Base-by-base conservation (phyloP, 2,113 vertebrate species). In the Haemorhous mexicanus region DNA sequence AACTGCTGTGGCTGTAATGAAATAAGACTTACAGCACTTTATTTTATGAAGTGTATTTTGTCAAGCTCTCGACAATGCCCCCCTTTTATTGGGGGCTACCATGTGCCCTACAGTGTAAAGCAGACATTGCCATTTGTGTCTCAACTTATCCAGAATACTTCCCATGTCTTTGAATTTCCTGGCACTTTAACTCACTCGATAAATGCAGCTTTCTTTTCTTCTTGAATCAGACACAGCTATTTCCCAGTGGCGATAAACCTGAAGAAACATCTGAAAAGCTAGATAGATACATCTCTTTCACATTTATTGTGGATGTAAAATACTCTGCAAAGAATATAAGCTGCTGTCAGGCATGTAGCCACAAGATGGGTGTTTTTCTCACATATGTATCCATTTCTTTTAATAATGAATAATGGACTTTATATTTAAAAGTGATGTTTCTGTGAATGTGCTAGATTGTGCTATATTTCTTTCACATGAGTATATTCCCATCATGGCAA, bases 391-490 rank as follows among this genome's bases (percentile, higher is more conserved):
- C 92, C 76, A 89, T 96, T 95, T 95, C 89, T 96, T 96, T 96
- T 95, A 97, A 96, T 96, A 96, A 95, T 96, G 93, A 97, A 94
- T 96, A 97, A 97, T 95, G 88, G 93, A 64, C 90, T 95, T 97
- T 91, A 85, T 91, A 95, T 96, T 97, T 93, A 95, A 93, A 96
- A 96, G 72, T 96, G 94, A 94, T 77, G 9, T 96, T 96, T 97
- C 96, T 92, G 50, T 95, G 96, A 95, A 95, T 96, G 89, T 94
- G 75, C 85, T 94, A 94, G 96, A 97, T 91, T 96, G 94, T 95
- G 80, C 96, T 96, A 61, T 95, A 96, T 96, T 97, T 97, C 94
- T 95, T 97, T 96, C 63, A 73, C 89, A 84, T 79, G 88, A 97
- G 78, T 96, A 88, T 95, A 95, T 96, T 96, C 90, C 53, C 89